Conservation (phyloP, 2,113 vertebrate genomes). For the Pangasianodon hypophthalmus region DNA sequence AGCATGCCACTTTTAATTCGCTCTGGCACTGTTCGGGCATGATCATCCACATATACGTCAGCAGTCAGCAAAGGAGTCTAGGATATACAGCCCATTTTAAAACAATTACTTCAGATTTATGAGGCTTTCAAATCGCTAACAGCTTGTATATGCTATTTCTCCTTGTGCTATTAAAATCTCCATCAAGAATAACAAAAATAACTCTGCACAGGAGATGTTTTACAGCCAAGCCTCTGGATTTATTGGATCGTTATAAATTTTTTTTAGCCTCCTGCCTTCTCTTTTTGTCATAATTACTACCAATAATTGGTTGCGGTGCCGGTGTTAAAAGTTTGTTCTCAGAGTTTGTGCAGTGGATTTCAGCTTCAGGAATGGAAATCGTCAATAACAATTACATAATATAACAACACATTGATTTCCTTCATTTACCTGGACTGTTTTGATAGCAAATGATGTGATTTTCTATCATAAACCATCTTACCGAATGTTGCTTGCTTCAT, state of each 20-base stretch:
- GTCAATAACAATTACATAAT: background rate
- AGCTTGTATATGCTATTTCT: constrained; percentile 52
- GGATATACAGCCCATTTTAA: constrained; percentile 53
- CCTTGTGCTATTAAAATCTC: constrained; percentile 43
- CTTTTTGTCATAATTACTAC: constrained; percentile 14
- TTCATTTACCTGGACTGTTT: background rate
- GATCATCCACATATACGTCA: constrained; percentile 17
- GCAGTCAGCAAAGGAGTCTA: constrained; percentile 41
- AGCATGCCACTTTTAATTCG: constrained; percentile 36
- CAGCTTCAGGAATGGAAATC: background rate
- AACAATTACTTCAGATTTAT: constrained; percentile 56
- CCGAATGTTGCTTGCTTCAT: background rate
- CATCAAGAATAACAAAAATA: constrained; percentile 50
- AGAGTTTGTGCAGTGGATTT: background rate
- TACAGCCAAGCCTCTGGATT: constrained; percentile 23
- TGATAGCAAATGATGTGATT: background rate
- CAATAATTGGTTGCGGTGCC: background rate
- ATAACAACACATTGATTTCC: background rate
- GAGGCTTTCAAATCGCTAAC: constrained; percentile 50
- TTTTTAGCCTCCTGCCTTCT: background rate
- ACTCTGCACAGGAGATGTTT: constrained; percentile 31
- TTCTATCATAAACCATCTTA: background rate
- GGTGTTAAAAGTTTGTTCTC: background rate
- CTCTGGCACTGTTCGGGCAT: constrained; percentile 24
- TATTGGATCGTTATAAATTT: constrained; percentile 7